Conservation (phyloP, 1,140 invertebrate genomes). For the Maniola jurtina region DNA sequence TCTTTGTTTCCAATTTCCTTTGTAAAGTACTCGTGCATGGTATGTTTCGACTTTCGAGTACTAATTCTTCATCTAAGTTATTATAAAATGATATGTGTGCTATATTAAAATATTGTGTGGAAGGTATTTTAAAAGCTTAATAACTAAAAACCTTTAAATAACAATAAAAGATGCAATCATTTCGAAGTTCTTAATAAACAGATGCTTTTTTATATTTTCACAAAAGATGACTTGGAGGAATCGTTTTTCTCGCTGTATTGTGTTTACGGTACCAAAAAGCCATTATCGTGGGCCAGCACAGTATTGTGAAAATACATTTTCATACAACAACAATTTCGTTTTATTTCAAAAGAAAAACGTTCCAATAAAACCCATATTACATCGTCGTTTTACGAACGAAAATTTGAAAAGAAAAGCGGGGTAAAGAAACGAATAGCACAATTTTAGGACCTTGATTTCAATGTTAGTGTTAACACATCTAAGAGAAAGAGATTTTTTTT, state of each 20-base stretch:
- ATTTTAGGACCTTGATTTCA: constrained; percentile 53
- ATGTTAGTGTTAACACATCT: constrained; percentile 14
- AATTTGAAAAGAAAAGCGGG: constrained; percentile 58
- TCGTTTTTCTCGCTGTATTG: constrained; percentile 25
- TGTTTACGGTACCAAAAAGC: constrained; percentile 35
- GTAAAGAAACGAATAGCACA: constrained; percentile 50
- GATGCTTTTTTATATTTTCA: background rate
- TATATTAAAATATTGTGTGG: too few species aligned
- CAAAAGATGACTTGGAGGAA: constrained; percentile 6
- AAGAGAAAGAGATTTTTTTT: background rate
- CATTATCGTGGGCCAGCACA: constrained; percentile 31
- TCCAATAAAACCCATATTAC: constrained; percentile 64
- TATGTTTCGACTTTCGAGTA: too few species aligned
- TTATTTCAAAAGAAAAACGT: constrained; percentile 58
- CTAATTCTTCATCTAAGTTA: too few species aligned
- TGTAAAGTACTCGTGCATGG: background rate
- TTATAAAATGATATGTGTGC: too few species aligned
- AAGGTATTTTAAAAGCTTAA: background rate
- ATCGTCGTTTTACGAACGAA: constrained; percentile 57
- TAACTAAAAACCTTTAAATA: background rate
- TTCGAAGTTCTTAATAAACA: background rate
- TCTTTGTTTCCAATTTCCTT: background rate
- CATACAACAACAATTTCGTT: constrained; percentile 53
- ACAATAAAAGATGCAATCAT: background rate
- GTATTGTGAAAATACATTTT: constrained; percentile 43